phyloP scores from a whole-genome alignment of 2,888 invertebrate species.

The Melanargia galathea region DNA sequence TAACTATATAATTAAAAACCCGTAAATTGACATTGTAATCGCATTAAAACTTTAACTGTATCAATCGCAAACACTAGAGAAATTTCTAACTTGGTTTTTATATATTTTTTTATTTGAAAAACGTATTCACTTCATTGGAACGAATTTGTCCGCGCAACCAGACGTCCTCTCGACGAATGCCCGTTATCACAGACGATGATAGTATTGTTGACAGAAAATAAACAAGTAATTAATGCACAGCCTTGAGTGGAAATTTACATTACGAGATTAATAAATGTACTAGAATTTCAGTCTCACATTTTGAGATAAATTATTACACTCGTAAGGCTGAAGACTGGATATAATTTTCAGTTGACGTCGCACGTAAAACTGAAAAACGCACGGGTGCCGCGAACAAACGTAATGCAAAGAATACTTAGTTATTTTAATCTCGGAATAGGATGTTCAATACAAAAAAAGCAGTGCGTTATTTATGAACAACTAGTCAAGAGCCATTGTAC shows the following conservation, averaged over 20 bases:
- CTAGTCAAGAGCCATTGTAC: neutral
- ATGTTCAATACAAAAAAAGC: too few species aligned
- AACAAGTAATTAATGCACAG: conserved; percentile 42
- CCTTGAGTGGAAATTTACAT: conserved; percentile 64
- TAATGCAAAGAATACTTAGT: neutral
- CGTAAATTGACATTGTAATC: too few species aligned
- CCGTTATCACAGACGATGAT: conserved; percentile 51
- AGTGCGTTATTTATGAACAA: conserved; percentile 1
- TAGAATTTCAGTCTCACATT: neutral
- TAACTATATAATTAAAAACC: too few species aligned
- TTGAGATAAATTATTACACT: conserved; percentile 11
- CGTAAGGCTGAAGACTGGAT: conserved; percentile 1
- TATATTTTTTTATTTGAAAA: neutral
- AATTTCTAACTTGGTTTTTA: neutral
- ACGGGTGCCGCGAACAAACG: neutral
- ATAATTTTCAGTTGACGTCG: neutral
- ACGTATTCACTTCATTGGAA: conserved; percentile 10
- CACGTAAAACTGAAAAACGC: neutral
- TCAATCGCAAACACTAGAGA: neutral
- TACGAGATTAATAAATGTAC: conserved; percentile 24
- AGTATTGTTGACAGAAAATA: conserved; percentile 50
- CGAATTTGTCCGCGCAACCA: conserved; percentile 53
- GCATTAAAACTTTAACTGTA: neutral
- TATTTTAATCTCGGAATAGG: too few species aligned
- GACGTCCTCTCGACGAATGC: conserved; percentile 56